phyloP scores from a whole-genome alignment of 30 jellyfish, hydroid and myxozoan species.

The Pelagia noctiluca region DNA sequence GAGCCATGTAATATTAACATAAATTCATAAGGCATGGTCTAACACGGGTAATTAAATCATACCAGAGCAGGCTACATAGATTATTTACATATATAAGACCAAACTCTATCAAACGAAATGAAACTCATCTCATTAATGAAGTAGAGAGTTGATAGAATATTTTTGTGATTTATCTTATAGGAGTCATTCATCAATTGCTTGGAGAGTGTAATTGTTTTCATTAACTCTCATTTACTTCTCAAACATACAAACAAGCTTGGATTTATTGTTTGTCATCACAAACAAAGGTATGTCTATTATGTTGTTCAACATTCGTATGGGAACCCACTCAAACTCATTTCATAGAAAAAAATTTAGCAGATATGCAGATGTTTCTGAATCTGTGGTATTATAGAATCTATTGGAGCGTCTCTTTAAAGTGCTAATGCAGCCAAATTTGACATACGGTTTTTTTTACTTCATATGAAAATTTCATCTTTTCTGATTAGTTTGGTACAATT shows the following conservation, averaged over 20 bases:
- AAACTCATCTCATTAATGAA: neutral
- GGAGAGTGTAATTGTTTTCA: constrained; percentile 87
- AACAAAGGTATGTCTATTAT: constrained; percentile 26
- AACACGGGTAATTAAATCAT: neutral
- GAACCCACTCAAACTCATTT: neutral
- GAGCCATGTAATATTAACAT: neutral
- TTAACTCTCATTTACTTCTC: constrained; percentile 85
- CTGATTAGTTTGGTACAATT: too few species aligned
- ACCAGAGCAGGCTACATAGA: neutral
- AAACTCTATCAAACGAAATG: neutral
- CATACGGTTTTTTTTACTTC: too few species aligned
- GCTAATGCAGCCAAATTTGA: too few species aligned
- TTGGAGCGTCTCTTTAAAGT: too few species aligned
- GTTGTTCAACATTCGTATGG: neutral
- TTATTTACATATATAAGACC: neutral
- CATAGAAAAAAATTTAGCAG: neutral
- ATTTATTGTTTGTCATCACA: constrained; percentile 71
- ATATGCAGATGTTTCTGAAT: too few species aligned
- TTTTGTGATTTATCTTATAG: constrained; percentile 19
- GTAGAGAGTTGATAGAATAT: neutral
- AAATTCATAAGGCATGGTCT: neutral
- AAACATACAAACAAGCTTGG: constrained; percentile 91
- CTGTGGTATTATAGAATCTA: too few species aligned
- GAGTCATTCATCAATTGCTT: constrained; percentile 67
- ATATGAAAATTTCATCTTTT: too few species aligned